Evolutionary conservation across 2,113 vertebrate genomes (phyloP), one percentile per base, ranked within the genome.

Genomic region (Mystacornis crossleyi): DNA sequence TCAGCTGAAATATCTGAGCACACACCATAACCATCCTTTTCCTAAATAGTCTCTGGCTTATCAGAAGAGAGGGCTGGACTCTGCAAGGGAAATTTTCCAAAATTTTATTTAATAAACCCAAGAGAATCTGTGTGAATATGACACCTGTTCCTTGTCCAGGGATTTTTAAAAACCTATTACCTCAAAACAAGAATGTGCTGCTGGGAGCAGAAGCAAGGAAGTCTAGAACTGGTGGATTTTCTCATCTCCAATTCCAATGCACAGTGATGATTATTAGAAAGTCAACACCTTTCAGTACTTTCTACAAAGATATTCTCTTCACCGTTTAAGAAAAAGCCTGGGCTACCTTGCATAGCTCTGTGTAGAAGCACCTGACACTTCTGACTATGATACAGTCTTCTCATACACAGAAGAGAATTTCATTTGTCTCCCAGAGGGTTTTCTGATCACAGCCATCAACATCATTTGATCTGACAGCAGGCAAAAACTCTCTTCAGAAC

Each of bases 391-490:
- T 23, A 34, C 31, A 19, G 24, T 36, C n/a, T 57, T 80, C 62
- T 64, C 2, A 0, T 45, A 45, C 24, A 58, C 2, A 18, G 17
- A 70, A 65, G 20, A 92, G 88, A 82, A 70, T 40, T 24, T 53
- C 9, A 20, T 75, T 71, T 65, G 14, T 45, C 50, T 91, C 75
- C 67, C 74, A 89, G 54, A 95, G 38, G 40, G 28, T 54, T 81
- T 91, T 53, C 60, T 78, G 65, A 88, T 72, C 78, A 72, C 40
- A 70, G 40, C 23, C 71, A 88, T 87, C 89, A 77, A 48, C 81
- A 94, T 40, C 3, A 85, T 81, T 54, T 89, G 50, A 85, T 51
- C 53, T 87, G 97, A 93, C 62, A 93, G 58, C 48, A 87, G 60
- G 92, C 40, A 83, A 69, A 65, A 87, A 25, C 13, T 66, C 45